phyloP scores from a whole-genome alignment of 2,113 vertebrate species.

The Colius striatus region DNA sequence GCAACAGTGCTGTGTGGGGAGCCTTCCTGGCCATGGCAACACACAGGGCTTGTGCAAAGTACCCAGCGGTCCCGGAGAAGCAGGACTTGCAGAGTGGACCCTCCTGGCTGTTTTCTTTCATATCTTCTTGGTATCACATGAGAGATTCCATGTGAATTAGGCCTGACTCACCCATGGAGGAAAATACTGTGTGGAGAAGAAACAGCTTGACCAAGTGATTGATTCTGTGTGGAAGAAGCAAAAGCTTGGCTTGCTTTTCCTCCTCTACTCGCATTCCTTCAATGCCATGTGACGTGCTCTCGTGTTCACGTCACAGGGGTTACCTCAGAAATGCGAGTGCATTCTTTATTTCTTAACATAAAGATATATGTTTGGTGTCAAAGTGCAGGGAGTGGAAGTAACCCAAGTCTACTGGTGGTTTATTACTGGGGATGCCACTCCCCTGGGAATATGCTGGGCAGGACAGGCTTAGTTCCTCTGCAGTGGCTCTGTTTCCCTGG shows the following conservation, averaged over 20 bases:
- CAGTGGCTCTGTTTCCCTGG: background rate
- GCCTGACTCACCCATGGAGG: background rate
- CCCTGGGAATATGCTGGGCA: background rate
- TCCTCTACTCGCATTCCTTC: background rate
- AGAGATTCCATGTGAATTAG: background rate
- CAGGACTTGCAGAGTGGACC: background rate
- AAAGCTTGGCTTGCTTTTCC: background rate
- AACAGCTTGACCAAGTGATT: background rate
- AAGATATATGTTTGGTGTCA: background rate
- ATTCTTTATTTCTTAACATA: background rate
- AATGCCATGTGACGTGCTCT: rapidly evolving
- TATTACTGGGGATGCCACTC: background rate
- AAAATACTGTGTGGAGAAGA: background rate
- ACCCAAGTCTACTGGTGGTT: background rate
- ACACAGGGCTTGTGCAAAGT: background rate
- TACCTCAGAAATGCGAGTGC: background rate
- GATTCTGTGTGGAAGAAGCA: background rate
- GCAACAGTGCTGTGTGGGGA: rapidly evolving
- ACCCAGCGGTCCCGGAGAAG: background rate
- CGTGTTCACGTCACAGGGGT: rapidly evolving
- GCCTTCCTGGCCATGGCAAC: background rate
- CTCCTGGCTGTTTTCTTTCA: background rate
- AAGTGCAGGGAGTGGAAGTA: background rate
- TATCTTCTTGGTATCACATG: background rate
- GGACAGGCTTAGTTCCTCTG: background rate